Conservation (phyloP, 2,888 invertebrate species). For the Chrysodeixis includens region DNA sequence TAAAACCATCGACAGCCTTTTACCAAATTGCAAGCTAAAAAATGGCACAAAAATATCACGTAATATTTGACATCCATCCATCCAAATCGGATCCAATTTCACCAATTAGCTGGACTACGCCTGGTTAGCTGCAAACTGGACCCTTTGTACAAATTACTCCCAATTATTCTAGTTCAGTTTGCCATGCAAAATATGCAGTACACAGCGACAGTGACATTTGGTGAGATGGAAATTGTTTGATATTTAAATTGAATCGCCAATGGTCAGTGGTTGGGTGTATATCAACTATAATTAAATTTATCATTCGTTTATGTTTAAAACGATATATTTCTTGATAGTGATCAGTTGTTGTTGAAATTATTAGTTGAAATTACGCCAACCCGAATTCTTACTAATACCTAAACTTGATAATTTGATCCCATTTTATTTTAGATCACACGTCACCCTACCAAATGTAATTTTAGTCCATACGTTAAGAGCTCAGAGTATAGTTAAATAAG, state of each 20-base stretch:
- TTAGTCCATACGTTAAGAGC: too few species aligned
- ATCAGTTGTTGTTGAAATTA: too few species aligned
- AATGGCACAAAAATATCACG: background rate
- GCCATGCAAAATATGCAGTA: slow-evolving; percentile 32
- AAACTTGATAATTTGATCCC: too few species aligned
- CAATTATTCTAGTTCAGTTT: slow-evolving; percentile 48
- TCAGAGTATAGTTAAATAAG: too few species aligned
- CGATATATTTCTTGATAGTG: too few species aligned
- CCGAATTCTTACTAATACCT: too few species aligned
- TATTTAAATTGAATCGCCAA: background rate
- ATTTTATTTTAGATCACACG: too few species aligned
- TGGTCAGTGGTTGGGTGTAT: background rate
- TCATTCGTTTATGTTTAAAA: too few species aligned
- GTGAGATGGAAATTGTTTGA: background rate
- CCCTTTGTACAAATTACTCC: slow-evolving; percentile 49
- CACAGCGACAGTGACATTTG: background rate
- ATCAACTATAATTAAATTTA: too few species aligned
- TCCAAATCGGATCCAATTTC: slow-evolving; percentile 25
- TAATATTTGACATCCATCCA: background rate
- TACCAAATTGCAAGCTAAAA: background rate
- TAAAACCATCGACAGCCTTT: background rate
- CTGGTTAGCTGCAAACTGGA: slow-evolving; percentile 29
- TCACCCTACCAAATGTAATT: too few species aligned
- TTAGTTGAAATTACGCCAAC: too few species aligned
- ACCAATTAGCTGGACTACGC: slow-evolving; percentile 31